Base-by-base conservation (phyloP, 2,888 invertebrate genomes). In the Drosophila neoperkinsi region DNA sequence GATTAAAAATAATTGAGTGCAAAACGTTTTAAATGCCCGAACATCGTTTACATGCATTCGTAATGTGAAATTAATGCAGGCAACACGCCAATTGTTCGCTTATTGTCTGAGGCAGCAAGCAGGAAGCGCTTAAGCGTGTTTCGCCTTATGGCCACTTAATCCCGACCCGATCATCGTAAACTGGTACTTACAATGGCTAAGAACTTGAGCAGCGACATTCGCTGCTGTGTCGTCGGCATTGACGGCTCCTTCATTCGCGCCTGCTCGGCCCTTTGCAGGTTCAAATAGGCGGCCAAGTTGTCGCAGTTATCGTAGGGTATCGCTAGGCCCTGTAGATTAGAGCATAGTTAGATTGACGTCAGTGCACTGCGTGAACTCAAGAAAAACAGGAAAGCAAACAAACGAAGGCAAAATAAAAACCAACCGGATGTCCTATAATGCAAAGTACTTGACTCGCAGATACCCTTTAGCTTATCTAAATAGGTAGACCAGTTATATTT, bases 131-230 rank as follows among this genome's bases (percentile, higher is more conserved):
- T 53, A 56, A 33, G 49, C 31, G 21, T 46, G 30, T 49, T 36
- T 46, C 60, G 51, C 25, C 25, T 46, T 46, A 46, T 25, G 25
- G 25, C 25, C 46, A 16, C 25, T 46, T 46, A 46, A 46, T 46
- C 46, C 46, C 46, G 46, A 25, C 46, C 25, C 25, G 46, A 9
- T 46, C 46, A 46, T 25, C 46, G 9, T 2, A 21, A 56, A 21
- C 52, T 16, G 70, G 84, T 93, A 96, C 96, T 96, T 95, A 96
- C 96, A 94, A 96, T 95, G 90, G 96, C 96, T 93, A 97, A 94
- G 93, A 96, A 96, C 94, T 97, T 96, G 82, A 97, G 94, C 82
- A 93, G 83, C 72, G 93, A 93, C 93, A 92, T 93, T 69, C 86
- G 91, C 84, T 91, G 92, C 59, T 77, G 71, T n/a, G 66, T 82